Conservation (phyloP, 1,140 invertebrate species). For the Trichogramma pretiosum region DNA sequence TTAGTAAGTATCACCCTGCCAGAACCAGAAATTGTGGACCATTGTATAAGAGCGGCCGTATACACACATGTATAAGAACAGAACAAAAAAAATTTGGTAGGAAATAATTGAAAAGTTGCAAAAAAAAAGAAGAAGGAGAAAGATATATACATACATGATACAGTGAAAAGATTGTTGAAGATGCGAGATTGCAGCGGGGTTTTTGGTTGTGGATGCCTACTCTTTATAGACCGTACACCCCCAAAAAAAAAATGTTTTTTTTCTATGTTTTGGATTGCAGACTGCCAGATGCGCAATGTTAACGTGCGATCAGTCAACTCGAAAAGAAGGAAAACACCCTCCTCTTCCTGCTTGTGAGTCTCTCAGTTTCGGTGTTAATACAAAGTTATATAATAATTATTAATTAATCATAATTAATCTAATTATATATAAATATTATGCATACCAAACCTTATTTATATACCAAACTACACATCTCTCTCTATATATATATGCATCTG, state of each 20-base stretch:
- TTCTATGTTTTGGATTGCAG: slow-evolving; percentile 54
- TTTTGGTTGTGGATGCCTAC: no score
- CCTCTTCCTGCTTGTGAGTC: slow-evolving; percentile 63
- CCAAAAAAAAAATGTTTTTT: no score
- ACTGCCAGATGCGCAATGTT: slow-evolving; percentile 67
- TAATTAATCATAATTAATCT: slow-evolving; percentile 35
- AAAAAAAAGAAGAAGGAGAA: slow-evolving; percentile 17
- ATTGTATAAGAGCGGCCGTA: no score
- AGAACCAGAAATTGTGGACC: no score
- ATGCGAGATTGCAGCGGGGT: no score
- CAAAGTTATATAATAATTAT: slow-evolving; percentile 13
- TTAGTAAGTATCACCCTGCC: no score
- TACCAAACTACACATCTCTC: slow-evolving; percentile 7
- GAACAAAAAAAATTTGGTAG: slow-evolving; percentile 14
- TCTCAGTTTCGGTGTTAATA: slow-evolving; percentile 53
- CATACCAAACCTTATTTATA: slow-evolving; percentile 11
- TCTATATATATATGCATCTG: no score
- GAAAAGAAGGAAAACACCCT: slow-evolving; percentile 61
- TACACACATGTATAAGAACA: no score
- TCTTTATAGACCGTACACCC: no score
- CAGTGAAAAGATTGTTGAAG: slow-evolving; percentile 4
- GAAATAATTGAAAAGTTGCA: slow-evolving; percentile 6
- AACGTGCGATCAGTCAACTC: slow-evolving; percentile 65
- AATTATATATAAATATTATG: slow-evolving; percentile 31
- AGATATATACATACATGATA: background rate